phyloP scores from a whole-genome alignment of 1,140 invertebrate species.

The Caenorhabditis latens region DNA sequence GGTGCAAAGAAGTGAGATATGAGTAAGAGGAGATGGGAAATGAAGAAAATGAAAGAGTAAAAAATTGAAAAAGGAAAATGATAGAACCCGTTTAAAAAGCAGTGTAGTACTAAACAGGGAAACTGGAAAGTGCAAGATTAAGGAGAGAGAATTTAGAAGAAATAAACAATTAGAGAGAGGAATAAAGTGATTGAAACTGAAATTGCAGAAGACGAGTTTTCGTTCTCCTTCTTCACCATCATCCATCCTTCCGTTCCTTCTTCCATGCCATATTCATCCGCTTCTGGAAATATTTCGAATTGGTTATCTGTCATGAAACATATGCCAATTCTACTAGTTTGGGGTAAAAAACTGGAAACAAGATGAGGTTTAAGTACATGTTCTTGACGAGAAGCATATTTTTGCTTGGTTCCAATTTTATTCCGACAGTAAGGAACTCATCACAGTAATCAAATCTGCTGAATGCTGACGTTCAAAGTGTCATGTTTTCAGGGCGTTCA shows the following conservation, averaged over 20 bases:
- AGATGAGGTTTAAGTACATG: too few relatives aligned
- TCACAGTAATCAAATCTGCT: too few relatives aligned
- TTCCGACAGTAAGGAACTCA: too few relatives aligned
- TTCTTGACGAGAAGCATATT: too few relatives aligned
- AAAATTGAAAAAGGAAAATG: background rate
- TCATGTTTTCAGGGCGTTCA: too few relatives aligned
- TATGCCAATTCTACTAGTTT: too few relatives aligned
- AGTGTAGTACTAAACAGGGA: constrained; percentile 37
- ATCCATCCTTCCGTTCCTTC: constrained; percentile 48
- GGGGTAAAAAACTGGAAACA: too few relatives aligned
- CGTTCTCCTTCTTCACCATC: constrained; percentile 38
- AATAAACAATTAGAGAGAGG: background rate
- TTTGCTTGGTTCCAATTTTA: too few relatives aligned
- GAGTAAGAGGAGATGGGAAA: background rate
- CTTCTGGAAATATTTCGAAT: constrained; percentile 13
- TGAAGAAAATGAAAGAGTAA: background rate
- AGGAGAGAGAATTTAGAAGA: background rate
- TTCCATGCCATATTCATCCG: constrained; percentile 39
- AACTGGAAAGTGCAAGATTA: background rate
- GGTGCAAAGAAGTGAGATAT: constrained; percentile 19
- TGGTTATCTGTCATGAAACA: too few relatives aligned
- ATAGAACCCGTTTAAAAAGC: constrained; percentile 1
- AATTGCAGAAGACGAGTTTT: background rate
- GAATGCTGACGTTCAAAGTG: too few relatives aligned
- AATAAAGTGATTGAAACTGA: background rate